Evolutionary conservation across 2,113 vertebrate species (phyloP).

Genomic region (Nesogale talazaci): DNA sequence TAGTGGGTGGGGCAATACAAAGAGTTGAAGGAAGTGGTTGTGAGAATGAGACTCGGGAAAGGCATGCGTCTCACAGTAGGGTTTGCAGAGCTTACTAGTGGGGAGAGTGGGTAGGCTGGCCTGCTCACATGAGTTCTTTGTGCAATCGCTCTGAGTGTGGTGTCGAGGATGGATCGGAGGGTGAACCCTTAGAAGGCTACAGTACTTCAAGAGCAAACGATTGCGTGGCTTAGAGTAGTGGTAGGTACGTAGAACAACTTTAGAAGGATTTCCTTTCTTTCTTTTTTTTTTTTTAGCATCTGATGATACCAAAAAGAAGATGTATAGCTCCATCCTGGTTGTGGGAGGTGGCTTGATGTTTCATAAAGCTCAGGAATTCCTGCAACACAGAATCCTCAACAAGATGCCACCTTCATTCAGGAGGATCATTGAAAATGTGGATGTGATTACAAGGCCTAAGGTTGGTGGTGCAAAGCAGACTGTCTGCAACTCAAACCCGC

Average conservation of each 20-base stretch:
- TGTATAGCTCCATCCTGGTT: conserved; percentile 98
- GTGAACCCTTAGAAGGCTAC: not conserved
- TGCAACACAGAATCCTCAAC: conserved; percentile 98
- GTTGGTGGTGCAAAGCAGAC: conserved; percentile 80
- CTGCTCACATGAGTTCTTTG: not conserved
- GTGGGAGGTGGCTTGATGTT: conserved; percentile 98
- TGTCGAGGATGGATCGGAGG: not conserved
- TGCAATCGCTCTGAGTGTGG: not conserved
- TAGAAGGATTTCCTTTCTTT: conserved; percentile 27
- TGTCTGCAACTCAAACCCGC: not conserved
- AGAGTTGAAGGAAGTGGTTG: not conserved
- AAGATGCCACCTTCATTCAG: conserved; percentile 99
- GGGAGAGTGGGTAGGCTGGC: not conserved
- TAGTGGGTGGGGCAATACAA: not conserved
- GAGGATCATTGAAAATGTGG: conserved; percentile 96
- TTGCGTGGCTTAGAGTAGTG: not conserved
- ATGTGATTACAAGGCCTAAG: conserved; percentile 98
- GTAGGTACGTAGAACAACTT: not conserved
- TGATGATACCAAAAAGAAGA: conserved; percentile 98
- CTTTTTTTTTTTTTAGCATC: conserved; percentile 90
- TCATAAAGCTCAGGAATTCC: conserved; percentile 96
- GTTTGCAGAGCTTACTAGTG: not conserved
- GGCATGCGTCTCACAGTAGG: fast-evolving
- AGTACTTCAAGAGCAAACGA: not conserved
- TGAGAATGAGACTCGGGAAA: not conserved